Evolutionary conservation across 2,797 vertebrate species (phyloP).

Genomic region (Buceros bicornis): DNA sequence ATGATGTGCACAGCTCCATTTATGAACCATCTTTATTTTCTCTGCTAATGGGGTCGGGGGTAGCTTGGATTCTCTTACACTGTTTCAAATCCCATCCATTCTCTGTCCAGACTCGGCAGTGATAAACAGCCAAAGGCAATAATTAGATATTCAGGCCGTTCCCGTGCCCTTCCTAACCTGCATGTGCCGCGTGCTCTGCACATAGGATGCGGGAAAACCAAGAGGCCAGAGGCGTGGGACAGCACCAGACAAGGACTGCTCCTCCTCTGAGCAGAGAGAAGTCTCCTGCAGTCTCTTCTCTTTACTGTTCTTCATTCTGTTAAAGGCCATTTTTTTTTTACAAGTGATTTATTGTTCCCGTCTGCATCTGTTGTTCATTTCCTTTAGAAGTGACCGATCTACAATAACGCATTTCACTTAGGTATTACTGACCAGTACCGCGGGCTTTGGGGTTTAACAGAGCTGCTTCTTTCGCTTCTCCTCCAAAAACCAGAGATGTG

Average conservation of each 20-base stretch:
- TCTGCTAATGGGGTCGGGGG: background rate
- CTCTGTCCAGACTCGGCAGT: background rate
- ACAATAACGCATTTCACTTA: constrained; percentile 30
- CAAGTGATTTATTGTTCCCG: background rate
- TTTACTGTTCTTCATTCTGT: background rate
- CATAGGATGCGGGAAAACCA: background rate
- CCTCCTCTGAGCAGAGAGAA: background rate
- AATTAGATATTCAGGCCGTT: constrained; percentile 7
- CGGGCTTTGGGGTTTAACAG: background rate
- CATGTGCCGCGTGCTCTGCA: background rate
- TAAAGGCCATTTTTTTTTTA: constrained; percentile 34
- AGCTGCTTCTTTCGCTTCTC: background rate
- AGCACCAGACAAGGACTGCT: background rate
- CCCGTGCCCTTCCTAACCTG: background rate
- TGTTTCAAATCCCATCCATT: background rate
- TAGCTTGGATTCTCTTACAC: background rate
- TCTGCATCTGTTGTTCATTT: background rate
- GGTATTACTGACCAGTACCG: background rate
- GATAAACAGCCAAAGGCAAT: constrained; percentile 1
- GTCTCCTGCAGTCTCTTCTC: background rate
- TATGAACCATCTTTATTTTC: constrained; percentile 37
- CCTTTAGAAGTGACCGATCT: constrained; percentile 35
- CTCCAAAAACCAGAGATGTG: background rate
- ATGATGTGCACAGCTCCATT: background rate
- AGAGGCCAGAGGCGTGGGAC: background rate